Evolutionary conservation across 2,797 vertebrate genomes (phyloP).

Genomic region (Cuculus canorus): DNA sequence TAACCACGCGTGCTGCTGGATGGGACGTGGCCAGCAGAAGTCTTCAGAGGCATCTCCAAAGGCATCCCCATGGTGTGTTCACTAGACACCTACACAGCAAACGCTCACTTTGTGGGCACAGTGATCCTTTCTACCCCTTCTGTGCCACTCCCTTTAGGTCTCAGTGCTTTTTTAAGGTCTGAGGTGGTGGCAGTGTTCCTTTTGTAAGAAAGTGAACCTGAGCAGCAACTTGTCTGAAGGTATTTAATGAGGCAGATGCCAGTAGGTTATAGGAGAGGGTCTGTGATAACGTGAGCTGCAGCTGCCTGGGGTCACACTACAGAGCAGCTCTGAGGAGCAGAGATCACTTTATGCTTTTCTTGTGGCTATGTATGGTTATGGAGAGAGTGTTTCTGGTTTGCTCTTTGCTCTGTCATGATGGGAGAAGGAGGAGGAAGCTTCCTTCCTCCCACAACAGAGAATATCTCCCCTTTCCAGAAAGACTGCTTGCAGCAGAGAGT

Average conservation of each 20-base stretch:
- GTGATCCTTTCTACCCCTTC: neutral
- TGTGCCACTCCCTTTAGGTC: no score
- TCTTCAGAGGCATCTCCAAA: neutral
- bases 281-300: accelerated
- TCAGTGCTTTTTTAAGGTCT: neutral
- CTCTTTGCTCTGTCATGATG: neutral
- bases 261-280: neutral
- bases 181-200: neutral
- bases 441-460: neutral
- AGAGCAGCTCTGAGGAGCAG: neutral
- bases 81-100: neutral
- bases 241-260: neutral
- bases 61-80: neutral
- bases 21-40: neutral
- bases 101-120: neutral
- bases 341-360: neutral
- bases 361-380: neutral
- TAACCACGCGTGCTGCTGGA: neutral
- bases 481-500: neutral
- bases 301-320: neutral
- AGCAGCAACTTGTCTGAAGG: neutral
- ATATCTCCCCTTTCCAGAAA: neutral
- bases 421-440: neutral
- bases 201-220: neutral
- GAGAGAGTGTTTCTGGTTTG: neutral